A percentile compares a stretch with the other conserved stretches of the same genome.
phyloP scores from a whole-genome alignment of 2,888 invertebrate genomes.

The Volucella inflata region DNA sequence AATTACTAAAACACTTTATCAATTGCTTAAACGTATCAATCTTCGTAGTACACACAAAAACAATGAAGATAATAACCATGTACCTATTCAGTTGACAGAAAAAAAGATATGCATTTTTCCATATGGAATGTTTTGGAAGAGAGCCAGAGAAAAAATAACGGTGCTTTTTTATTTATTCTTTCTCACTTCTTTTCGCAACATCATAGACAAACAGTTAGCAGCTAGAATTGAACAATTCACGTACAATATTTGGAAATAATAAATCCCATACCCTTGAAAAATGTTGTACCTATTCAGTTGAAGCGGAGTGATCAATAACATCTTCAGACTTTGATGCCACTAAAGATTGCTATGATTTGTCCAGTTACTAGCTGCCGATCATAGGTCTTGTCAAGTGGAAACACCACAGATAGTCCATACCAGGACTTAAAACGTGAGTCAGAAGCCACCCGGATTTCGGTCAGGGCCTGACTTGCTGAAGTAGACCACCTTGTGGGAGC shows the following conservation, averaged over 20 bases:
- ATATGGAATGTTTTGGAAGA: not conserved
- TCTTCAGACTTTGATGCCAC: too few species aligned
- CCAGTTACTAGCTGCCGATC: too few species aligned
- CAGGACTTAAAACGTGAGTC: too few species aligned
- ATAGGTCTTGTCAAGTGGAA: too few species aligned
- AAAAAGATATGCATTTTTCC: constrained; percentile 7
- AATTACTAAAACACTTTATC: too few species aligned
- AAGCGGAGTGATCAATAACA: too few species aligned
- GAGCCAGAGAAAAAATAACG: constrained; percentile 16
- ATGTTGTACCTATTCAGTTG: too few species aligned
- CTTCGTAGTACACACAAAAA: not conserved
- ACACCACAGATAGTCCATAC: too few species aligned
- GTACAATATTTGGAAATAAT: not conserved
- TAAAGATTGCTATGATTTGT: too few species aligned
- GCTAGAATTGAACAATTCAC: not conserved
- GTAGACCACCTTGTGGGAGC: too few species aligned
- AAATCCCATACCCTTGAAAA: not conserved
- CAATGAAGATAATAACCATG: constrained; percentile 7
- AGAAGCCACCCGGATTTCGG: too few species aligned
- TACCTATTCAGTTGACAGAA: constrained; percentile 18
- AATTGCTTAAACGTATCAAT: constrained; percentile 1
- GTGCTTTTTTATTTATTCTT: constrained; percentile 4
- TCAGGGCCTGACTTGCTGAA: too few species aligned
- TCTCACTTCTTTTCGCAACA: not conserved
- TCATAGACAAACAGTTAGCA: not conserved